These are phyloP conservation scores for Patella ulyssiponensis DNA, from an alignment of 2,888 invertebrate genomes.

Conservation along the genomic window DNA sequence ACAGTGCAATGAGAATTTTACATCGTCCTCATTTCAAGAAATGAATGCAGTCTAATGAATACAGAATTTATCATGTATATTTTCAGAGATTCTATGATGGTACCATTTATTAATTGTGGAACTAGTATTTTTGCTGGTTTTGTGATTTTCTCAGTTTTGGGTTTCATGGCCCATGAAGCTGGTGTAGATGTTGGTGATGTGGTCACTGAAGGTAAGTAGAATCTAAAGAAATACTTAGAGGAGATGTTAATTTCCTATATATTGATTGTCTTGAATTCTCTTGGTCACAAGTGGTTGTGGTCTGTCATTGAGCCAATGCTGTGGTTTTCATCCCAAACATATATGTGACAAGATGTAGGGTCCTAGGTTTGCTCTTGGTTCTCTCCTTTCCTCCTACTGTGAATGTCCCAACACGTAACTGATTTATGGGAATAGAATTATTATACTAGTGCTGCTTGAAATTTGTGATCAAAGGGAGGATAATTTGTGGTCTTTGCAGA, in stretches of 20 bases:
- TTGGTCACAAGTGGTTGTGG: background rate
- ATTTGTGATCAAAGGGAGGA: no score
- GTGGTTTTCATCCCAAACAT: background rate
- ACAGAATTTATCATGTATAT: background rate
- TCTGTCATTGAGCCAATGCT: background rate
- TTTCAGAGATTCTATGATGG: constrained; percentile 70
- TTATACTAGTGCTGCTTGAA: no score
- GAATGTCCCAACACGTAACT: no score
- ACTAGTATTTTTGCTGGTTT: constrained; percentile 71
- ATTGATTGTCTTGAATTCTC: background rate
- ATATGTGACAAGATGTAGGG: background rate
- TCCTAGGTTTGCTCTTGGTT: background rate
- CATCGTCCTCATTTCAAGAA: no score
- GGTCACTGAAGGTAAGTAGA: constrained; percentile 68
- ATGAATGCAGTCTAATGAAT: no score
- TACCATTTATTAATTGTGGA: constrained; percentile 69
- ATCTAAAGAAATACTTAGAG: background rate
- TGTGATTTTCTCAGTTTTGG: constrained; percentile 73
- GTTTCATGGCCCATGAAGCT: constrained; percentile 76
- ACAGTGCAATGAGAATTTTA: no score
- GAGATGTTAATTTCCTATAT: background rate
- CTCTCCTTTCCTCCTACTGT: background rate
- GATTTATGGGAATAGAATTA: no score
- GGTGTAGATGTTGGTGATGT: constrained; percentile 68
- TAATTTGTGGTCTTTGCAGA: no score